These are phyloP conservation scores for Linyphia triangularis DNA, from an alignment of 2,888 invertebrate species.

Conservation along the genomic window DNA sequence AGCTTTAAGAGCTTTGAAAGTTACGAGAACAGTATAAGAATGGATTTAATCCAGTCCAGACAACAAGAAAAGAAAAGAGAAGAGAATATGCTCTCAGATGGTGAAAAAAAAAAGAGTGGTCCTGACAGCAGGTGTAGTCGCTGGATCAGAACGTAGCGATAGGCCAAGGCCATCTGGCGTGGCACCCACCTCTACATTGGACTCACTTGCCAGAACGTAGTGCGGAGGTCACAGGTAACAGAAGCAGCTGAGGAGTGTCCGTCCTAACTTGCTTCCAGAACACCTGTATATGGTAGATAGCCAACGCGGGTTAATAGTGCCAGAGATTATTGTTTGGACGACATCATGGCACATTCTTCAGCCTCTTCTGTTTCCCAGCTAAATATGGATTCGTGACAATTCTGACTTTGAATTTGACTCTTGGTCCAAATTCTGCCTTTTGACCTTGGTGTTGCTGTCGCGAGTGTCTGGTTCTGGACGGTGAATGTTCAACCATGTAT, in stretches of 20 bases:
- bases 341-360: no score
- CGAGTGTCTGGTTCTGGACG: no score
- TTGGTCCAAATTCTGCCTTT: neutral
- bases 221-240: constrained; percentile 68
- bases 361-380: neutral
- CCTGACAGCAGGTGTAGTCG: constrained; percentile 70
- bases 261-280: neutral
- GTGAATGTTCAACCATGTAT: no score
- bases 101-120: constrained; percentile 43
- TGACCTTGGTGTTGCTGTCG: no score
- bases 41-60: no score
- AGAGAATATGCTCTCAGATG: constrained; percentile 8
- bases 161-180: constrained; percentile 74
- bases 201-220: constrained; percentile 36
- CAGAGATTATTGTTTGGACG: no score
- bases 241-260: constrained; percentile 25
- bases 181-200: constrained; percentile 73
- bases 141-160: constrained; percentile 75
- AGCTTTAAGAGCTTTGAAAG: no score
- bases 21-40: no score
- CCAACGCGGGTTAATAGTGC: neutral
- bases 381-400: constrained; percentile 35
- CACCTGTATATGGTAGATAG: neutral
- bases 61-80: no score
- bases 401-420: neutral